A percentile compares a stretch with the other conserved stretches of the same genome.
Conservation (phyloP, 92 coral and sea anemone species). For the Porites divaricata region DNA sequence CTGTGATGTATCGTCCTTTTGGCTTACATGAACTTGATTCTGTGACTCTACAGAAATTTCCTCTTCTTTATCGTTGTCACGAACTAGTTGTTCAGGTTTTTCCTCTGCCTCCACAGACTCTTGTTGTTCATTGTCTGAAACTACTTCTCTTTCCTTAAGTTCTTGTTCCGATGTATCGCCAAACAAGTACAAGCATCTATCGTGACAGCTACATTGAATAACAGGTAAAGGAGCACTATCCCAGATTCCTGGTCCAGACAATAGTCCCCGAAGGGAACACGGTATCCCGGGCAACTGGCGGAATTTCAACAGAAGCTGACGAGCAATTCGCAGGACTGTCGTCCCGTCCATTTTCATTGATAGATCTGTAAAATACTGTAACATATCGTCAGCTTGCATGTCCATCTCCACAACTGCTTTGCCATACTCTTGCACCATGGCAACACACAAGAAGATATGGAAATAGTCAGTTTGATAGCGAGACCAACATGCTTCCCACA, state of each 20-base stretch:
- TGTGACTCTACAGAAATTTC: background rate
- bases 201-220: conserved; percentile 91
- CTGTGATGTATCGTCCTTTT: background rate
- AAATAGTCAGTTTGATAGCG: conserved; percentile 97
- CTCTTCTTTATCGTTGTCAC: background rate
- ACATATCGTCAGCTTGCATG: conserved; percentile 91
- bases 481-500: conserved; percentile 99
- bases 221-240: conserved; percentile 96
- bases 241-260: conserved; percentile 98
- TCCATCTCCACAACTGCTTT: conserved; percentile 62
- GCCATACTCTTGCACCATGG: conserved; percentile 90
- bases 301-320: conserved; percentile 85
- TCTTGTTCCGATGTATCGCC: background rate
- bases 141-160: background rate
- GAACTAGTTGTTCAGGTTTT: background rate
- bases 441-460: conserved; percentile 97
- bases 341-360: conserved; percentile 98
- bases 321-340: conserved; percentile 84
- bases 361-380: conserved; percentile 91
- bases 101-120: background rate
- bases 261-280: conserved; percentile 89
- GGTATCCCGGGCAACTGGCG: conserved; percentile 96
- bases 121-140: background rate
- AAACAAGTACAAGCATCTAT: conserved; percentile 49
- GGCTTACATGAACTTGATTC: background rate